Percentiles rank a stretch among this genome's conserved stretches.
Evolutionary conservation across 2,888 invertebrate species (phyloP).

Genomic region (Apeira syringaria): DNA sequence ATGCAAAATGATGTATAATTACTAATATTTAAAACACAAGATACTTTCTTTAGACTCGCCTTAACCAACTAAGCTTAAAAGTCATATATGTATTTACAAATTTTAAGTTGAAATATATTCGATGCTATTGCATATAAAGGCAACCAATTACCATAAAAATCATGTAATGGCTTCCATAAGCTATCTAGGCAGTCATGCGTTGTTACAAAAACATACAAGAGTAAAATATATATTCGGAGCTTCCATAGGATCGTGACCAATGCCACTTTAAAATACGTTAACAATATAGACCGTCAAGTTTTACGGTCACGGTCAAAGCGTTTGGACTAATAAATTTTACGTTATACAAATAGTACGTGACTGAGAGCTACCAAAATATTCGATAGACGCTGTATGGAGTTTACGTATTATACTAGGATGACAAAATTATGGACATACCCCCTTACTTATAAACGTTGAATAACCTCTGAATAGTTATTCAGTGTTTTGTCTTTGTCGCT

Average conservation of each 20-base stretch:
- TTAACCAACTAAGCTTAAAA: too few species aligned
- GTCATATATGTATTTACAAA: too few species aligned
- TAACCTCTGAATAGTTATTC: too few species aligned
- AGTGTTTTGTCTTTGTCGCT: too few species aligned
- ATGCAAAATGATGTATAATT: too few species aligned
- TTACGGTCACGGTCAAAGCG: conserved; percentile 21
- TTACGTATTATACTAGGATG: conserved; percentile 36
- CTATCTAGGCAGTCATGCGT: conserved; percentile 1
- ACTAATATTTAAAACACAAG: too few species aligned
- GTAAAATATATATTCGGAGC: neutral
- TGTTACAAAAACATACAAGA: neutral
- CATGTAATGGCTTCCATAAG: neutral
- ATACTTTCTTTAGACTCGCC: too few species aligned
- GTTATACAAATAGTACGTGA: conserved; percentile 28
- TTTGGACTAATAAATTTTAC: conserved; percentile 21
- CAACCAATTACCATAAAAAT: neutral
- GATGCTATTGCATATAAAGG: neutral
- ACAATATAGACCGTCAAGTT: conserved; percentile 7
- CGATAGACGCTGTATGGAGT: conserved; percentile 16
- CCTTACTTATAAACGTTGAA: too few species aligned
- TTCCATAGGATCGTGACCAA: conserved; percentile 4
- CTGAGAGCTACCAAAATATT: conserved; percentile 9
- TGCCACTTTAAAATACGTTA: conserved; percentile 5
- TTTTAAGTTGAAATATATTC: too few species aligned
- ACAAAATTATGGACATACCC: conserved; percentile 33